Evolutionary conservation across 1,140 invertebrate genomes (phyloP).

Genomic region (Megalopta genalis): DNA sequence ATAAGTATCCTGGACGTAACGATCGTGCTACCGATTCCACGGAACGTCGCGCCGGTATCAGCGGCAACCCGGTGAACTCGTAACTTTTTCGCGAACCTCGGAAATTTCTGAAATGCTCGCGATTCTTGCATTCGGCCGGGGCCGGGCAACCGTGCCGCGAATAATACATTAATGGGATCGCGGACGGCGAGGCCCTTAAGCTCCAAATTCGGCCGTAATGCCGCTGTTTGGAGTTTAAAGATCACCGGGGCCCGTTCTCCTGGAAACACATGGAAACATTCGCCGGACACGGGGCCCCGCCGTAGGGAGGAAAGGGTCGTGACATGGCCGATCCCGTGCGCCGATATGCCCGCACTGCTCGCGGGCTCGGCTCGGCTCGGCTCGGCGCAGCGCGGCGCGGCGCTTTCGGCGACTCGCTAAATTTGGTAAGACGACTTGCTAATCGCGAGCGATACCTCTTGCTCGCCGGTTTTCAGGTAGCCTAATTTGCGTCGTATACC

Average conservation of each 20-base stretch:
- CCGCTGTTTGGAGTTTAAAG: constrained; percentile 48
- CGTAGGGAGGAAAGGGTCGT: constrained; percentile 43
- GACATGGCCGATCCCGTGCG: constrained; percentile 40
- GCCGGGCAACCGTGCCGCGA: constrained; percentile 5
- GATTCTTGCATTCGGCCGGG: constrained; percentile 21
- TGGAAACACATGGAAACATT: constrained; percentile 39
- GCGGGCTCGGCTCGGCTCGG: too few species aligned
- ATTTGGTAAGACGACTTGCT: constrained; percentile 56
- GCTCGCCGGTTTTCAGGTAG: constrained; percentile 50
- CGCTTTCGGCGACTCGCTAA: constrained; percentile 47
- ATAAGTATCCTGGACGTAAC: not conserved
- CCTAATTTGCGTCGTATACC: constrained; percentile 54
- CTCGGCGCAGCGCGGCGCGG: not conserved
- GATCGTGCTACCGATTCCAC: not conserved
- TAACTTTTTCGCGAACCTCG: not conserved
- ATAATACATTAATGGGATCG: constrained; percentile 45
- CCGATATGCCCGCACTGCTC: constrained; percentile 21
- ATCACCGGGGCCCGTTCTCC: constrained; percentile 23
- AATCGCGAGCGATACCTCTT: constrained; percentile 55
- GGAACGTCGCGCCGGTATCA: not conserved
- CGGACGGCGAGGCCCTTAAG: constrained; percentile 12
- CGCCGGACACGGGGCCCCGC: not conserved
- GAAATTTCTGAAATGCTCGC: constrained; percentile 17
- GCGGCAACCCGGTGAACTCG: not conserved
- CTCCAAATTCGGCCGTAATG: constrained; percentile 44